Evolutionary conservation across 1,140 invertebrate genomes (phyloP).

Genomic region (Drosophila fuyamai): DNA sequence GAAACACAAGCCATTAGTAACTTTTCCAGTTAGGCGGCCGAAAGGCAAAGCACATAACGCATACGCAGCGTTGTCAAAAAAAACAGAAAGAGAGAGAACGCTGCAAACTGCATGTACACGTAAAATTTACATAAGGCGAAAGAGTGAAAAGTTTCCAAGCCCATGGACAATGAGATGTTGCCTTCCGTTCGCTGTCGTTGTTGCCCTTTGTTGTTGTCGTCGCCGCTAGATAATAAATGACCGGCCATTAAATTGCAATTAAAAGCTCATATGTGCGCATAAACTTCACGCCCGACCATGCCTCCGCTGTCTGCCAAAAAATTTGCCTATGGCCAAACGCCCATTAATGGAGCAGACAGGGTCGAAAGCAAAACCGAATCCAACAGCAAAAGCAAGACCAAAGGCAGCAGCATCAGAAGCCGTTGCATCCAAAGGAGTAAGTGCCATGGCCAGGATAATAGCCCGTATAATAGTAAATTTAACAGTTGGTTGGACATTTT

Average conservation of each 20-base stretch:
- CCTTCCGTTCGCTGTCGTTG: slow-evolving; percentile 42
- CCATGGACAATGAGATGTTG: slow-evolving; percentile 55
- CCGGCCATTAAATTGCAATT: slow-evolving; percentile 84
- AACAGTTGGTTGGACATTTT: slow-evolving; percentile 75
- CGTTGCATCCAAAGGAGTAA: slow-evolving; percentile 43
- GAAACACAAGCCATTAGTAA: slow-evolving; percentile 51
- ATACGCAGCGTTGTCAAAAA: slow-evolving; percentile 32
- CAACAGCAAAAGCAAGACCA: slow-evolving; percentile 4
- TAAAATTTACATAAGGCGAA: slow-evolving; percentile 45
- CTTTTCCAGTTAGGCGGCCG: slow-evolving; percentile 43
- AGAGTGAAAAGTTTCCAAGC: slow-evolving; percentile 57
- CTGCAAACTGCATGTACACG: slow-evolving; percentile 9
- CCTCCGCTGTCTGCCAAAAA: slow-evolving; percentile 42
- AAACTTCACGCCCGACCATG: slow-evolving; percentile 65
- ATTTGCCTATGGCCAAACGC: slow-evolving; percentile 66
- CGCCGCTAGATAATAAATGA: slow-evolving; percentile 83
- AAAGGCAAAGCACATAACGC: slow-evolving; percentile 33
- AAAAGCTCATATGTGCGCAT: slow-evolving; percentile 84
- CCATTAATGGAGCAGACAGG: slow-evolving; percentile 58
- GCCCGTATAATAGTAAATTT: slow-evolving; percentile 82
- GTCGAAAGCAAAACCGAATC: slow-evolving; percentile 26
- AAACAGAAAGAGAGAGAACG: not conserved
- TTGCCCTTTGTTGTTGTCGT: slow-evolving; percentile 55
- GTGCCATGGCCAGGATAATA: slow-evolving; percentile 66
- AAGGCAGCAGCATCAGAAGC: slow-evolving; percentile 21